Evolutionary conservation across 2,113 vertebrate genomes (phyloP).

Genomic region (Lepidothrix coronata): DNA sequence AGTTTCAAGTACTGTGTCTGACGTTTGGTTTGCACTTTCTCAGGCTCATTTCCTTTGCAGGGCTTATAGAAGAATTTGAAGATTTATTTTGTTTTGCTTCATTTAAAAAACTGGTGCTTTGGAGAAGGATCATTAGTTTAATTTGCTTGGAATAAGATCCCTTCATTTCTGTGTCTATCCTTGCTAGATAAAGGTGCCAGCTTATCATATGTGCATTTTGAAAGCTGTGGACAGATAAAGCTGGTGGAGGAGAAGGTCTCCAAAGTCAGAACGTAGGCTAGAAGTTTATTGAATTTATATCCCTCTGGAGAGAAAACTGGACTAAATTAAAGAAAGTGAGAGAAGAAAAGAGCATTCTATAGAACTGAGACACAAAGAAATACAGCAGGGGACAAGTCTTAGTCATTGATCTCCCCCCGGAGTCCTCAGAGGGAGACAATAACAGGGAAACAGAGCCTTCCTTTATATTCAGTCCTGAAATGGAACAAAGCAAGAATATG

Average conservation of each 20-base stretch:
- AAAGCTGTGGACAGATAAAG: not conserved
- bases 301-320: not conserved
- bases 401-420: not conserved
- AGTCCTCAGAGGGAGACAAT: not conserved
- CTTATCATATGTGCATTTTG: not conserved
- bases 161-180: not conserved
- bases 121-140: not conserved
- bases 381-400: not conserved
- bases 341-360: not conserved
- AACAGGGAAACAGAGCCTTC: not conserved
- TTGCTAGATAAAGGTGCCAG: not conserved
- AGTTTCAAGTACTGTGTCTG: not conserved
- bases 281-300: not conserved
- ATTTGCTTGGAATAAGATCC: not conserved
- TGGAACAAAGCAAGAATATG: not conserved
- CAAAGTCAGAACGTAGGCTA: not conserved
- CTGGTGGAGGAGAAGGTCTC: not conserved
- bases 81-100: not conserved
- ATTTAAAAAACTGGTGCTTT: not conserved
- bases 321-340: not conserved
- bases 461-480: not conserved
- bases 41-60: not conserved
- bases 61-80: not conserved
- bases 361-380: not conserved
- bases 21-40: not conserved